Conservation (phyloP, 2,113 vertebrate genomes). For the Bolborhynchus lineola region DNA sequence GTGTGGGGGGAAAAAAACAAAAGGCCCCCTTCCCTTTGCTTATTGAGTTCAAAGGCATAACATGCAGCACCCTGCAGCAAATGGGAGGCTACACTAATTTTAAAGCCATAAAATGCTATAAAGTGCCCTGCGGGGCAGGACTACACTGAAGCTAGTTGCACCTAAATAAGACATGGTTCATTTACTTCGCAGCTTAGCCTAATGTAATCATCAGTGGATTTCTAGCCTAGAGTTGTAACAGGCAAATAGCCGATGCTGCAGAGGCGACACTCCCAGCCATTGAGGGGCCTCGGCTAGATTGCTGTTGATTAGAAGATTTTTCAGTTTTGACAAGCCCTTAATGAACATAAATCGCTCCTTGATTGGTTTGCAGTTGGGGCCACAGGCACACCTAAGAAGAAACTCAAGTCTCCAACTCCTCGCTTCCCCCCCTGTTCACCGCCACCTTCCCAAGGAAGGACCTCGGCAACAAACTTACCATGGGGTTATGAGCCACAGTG, state of each 20-base stretch:
- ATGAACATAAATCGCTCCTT: slow-evolving; percentile 85
- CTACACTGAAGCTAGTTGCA: slow-evolving; percentile 80
- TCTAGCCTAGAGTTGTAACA: slow-evolving; percentile 84
- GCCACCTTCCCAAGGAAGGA: not conserved
- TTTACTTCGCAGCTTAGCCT: slow-evolving; percentile 87
- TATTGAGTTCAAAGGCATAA: slow-evolving; percentile 87
- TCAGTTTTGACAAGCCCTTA: slow-evolving; percentile 87
- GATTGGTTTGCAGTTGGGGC: slow-evolving; percentile 79
- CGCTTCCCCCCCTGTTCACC: not conserved
- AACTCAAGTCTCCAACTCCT: not conserved
- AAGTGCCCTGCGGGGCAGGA: slow-evolving; percentile 83
- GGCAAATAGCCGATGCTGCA: slow-evolving; percentile 71
- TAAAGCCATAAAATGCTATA: slow-evolving; percentile 85
- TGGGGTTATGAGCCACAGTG: not conserved
- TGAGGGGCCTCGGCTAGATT: slow-evolving; percentile 72
- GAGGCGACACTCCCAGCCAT: slow-evolving; percentile 79
- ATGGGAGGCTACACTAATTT: slow-evolving; percentile 85
- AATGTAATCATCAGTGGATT: slow-evolving; percentile 84
- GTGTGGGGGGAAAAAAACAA: slow-evolving; percentile 18
- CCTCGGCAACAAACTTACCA: not conserved
- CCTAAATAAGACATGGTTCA: slow-evolving; percentile 88
- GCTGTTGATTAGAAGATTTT: slow-evolving; percentile 86
- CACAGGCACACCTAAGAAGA: slow-evolving; percentile 76
- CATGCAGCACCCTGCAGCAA: slow-evolving; percentile 81
- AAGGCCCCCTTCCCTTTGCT: slow-evolving; percentile 81